Evolutionary conservation across 2,797 vertebrate species (phyloP).

Genomic region (Notamacropus eugenii): DNA sequence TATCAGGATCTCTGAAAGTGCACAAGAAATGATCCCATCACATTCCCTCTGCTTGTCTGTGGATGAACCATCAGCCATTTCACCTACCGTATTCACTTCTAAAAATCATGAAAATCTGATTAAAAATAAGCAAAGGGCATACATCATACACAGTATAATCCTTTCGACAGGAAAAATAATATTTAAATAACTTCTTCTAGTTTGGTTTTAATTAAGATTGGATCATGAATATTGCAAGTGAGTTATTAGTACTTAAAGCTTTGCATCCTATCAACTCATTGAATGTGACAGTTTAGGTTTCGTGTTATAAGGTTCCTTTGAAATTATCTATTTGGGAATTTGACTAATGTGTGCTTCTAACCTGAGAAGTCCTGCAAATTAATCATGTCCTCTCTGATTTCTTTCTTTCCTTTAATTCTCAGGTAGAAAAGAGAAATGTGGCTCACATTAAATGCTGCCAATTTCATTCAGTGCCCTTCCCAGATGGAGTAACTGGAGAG

Average conservation of each 20-base stretch:
- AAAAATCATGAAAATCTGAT: not conserved
- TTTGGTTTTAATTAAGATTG: slow-evolving; percentile 13
- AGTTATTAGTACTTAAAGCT: not conserved
- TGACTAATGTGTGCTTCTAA: not conserved
- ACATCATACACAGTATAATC: not conserved
- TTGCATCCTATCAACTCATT: not conserved
- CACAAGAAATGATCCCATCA: not conserved
- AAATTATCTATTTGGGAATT: not conserved
- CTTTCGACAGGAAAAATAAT: not conserved
- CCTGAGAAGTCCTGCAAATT: not conserved
- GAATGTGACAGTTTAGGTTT: not conserved
- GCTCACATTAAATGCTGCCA: not conserved
- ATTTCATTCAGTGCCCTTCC: too few relatives aligned
- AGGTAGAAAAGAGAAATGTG: not conserved
- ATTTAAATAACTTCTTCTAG: not conserved
- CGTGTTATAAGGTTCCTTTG: not conserved
- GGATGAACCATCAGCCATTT: not conserved
- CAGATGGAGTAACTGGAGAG: not conserved
- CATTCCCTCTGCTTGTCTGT: not conserved
- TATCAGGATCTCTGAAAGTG: rapidly evolving
- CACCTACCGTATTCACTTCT: not conserved
- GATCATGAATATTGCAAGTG: not conserved
- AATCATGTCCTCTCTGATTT: not conserved
- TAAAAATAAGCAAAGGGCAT: not conserved
- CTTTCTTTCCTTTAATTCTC: not conserved